phyloP scores from a whole-genome alignment of 2,113 vertebrate genomes.

The Calonectris borealis region DNA sequence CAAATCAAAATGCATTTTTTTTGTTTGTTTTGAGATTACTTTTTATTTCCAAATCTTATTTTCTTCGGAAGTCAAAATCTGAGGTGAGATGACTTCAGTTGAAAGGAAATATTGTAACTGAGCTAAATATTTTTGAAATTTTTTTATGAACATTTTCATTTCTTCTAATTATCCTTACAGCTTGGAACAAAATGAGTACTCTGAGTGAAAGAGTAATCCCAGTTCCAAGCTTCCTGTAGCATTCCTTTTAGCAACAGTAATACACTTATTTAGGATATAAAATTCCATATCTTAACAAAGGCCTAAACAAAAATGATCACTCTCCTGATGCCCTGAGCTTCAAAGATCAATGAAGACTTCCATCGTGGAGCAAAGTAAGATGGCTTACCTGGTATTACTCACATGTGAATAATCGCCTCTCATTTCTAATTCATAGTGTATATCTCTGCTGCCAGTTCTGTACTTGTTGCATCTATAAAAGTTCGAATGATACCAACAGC shows the following conservation, averaged over 20 bases:
- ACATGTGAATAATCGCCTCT: background rate
- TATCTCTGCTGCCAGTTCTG: background rate
- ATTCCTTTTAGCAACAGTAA: background rate
- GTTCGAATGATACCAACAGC: background rate
- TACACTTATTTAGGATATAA: background rate
- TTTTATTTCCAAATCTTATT: background rate
- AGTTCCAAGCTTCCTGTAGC: background rate
- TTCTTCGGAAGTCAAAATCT: background rate
- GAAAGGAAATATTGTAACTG: background rate
- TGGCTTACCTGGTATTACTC: background rate
- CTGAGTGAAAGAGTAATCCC: background rate
- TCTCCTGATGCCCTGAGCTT: background rate
- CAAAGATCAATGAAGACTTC: background rate
- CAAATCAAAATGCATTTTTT: background rate
- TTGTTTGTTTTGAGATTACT: background rate
- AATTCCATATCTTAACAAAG: background rate
- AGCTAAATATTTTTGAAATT: background rate
- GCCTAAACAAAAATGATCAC: background rate
- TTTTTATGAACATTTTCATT: background rate
- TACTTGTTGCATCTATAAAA: background rate
- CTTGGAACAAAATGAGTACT: background rate
- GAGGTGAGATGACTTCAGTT: background rate
- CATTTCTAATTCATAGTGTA: background rate
- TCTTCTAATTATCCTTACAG: fast-evolving
- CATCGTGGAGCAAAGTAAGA: background rate